Conservation (phyloP, 2,113 vertebrate species). For the Sander vitreus region DNA sequence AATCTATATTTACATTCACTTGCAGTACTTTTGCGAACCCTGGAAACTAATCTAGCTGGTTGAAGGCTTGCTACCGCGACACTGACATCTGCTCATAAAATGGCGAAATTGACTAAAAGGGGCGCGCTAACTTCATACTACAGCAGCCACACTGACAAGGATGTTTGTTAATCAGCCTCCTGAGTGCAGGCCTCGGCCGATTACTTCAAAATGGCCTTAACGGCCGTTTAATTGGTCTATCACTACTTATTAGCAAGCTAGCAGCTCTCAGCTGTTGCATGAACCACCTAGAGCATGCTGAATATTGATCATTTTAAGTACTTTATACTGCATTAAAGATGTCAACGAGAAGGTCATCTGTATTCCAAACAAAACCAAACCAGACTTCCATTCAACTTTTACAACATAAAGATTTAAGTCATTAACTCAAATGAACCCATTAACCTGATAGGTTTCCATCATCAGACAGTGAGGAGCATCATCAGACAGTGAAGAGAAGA, state of each 20-base stretch:
- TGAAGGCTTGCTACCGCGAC: too few relatives aligned
- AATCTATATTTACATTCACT: background rate
- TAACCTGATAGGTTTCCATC: conserved; percentile 21
- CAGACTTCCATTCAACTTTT: conserved; percentile 26
- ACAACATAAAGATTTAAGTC: conserved; percentile 1
- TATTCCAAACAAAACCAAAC: conserved; percentile 21
- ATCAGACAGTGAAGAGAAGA: conserved; percentile 59
- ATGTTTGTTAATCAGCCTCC: too few relatives aligned
- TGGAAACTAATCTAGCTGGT: too few relatives aligned
- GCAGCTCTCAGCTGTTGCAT: background rate
- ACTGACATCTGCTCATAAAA: too few relatives aligned
- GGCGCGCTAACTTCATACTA: too few relatives aligned
- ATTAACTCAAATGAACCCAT: background rate
- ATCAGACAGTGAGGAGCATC: conserved; percentile 53
- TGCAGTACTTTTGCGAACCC: background rate
- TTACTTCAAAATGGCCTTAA: too few relatives aligned
- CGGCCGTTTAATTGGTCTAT: too few relatives aligned
- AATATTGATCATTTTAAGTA: background rate
- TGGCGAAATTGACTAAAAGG: too few relatives aligned
- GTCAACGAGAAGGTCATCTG: background rate
- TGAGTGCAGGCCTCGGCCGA: too few relatives aligned
- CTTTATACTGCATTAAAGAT: background rate
- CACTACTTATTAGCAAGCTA: background rate
- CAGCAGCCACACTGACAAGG: too few relatives aligned
- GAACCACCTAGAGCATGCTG: too few relatives aligned